Evolutionary conservation across 2,113 vertebrate genomes (phyloP).

Genomic region (Tenebrosternarchus preto): DNA sequence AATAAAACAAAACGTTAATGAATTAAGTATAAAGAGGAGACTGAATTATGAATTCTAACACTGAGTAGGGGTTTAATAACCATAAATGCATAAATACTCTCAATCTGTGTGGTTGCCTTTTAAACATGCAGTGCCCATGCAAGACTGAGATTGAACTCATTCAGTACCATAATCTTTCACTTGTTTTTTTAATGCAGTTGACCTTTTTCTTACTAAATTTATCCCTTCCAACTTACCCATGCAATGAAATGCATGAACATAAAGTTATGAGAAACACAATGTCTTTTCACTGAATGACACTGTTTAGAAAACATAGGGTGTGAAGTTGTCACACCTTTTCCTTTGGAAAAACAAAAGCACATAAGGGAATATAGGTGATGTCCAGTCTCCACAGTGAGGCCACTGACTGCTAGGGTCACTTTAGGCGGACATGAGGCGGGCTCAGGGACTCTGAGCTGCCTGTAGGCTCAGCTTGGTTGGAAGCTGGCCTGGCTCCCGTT

Average conservation of each 20-base stretch:
- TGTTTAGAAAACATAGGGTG: slow-evolving; percentile 43
- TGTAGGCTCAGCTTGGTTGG: slow-evolving; percentile 68
- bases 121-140: slow-evolving; percentile 88
- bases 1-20: slow-evolving; percentile 30
- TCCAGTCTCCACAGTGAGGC: slow-evolving; percentile 40
- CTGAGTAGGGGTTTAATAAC: slow-evolving; percentile 33
- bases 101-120: slow-evolving; percentile 73
- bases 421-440: slow-evolving; percentile 85
- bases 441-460: slow-evolving; percentile 80
- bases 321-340: slow-evolving; percentile 33
- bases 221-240: slow-evolving; percentile 73
- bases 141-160: slow-evolving; percentile 53
- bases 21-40: slow-evolving; percentile 28
- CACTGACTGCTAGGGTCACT: slow-evolving; percentile 71
- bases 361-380: slow-evolving; percentile 30
- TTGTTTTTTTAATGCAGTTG: slow-evolving; percentile 30
- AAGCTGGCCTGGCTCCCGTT: slow-evolving; percentile 83
- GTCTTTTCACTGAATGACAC: slow-evolving; percentile 44
- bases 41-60: slow-evolving; percentile 38
- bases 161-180: slow-evolving; percentile 44
- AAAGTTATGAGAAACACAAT: slow-evolving; percentile 68
- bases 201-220: slow-evolving; percentile 32
- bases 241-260: slow-evolving; percentile 76
- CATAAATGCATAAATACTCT: slow-evolving; percentile 60
- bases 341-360: slow-evolving; percentile 44